Conservation (phyloP, 1,140 invertebrate species). For the Holotrichia oblita region DNA sequence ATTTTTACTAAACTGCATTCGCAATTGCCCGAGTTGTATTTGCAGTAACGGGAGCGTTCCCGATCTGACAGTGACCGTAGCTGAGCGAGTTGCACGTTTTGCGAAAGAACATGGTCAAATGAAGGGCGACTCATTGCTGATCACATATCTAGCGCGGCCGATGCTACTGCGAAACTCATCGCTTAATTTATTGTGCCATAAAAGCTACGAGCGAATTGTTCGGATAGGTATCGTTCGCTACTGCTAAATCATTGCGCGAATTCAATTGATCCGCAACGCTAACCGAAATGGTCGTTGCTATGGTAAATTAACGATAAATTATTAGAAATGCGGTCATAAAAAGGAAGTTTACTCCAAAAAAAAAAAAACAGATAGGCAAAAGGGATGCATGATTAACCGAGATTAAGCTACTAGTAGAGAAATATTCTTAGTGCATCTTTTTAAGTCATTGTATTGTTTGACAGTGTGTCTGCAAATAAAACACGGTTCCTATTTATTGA, state of each 20-base stretch:
- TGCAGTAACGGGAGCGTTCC: background rate
- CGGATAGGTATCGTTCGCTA: constrained; percentile 23
- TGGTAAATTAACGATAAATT: background rate
- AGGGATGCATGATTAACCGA: too few relatives aligned
- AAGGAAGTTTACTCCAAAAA: background rate
- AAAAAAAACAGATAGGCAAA: too few relatives aligned
- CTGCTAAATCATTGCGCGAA: constrained; percentile 5
- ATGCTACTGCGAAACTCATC: constrained; percentile 29
- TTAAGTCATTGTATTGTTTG: too few relatives aligned
- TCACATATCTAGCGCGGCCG: constrained; percentile 6
- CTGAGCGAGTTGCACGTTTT: constrained; percentile 15
- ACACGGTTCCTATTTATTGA: too few relatives aligned
- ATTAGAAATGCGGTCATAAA: background rate
- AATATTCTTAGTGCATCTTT: too few relatives aligned
- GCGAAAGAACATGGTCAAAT: constrained; percentile 27
- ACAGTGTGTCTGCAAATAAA: too few relatives aligned
- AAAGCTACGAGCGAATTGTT: constrained; percentile 31
- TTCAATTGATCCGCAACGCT: constrained; percentile 16
- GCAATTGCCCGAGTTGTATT: background rate
- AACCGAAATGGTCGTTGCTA: background rate
- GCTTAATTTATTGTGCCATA: constrained; percentile 33
- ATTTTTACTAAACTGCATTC: constrained; percentile 36
- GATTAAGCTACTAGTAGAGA: too few relatives aligned
- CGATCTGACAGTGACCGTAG: background rate
- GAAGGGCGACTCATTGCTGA: background rate